A percentile compares a stretch with the other conserved stretches of the same genome.
phyloP scores from a whole-genome alignment of 2,888 invertebrate genomes.

The Electrophaes corylata region DNA sequence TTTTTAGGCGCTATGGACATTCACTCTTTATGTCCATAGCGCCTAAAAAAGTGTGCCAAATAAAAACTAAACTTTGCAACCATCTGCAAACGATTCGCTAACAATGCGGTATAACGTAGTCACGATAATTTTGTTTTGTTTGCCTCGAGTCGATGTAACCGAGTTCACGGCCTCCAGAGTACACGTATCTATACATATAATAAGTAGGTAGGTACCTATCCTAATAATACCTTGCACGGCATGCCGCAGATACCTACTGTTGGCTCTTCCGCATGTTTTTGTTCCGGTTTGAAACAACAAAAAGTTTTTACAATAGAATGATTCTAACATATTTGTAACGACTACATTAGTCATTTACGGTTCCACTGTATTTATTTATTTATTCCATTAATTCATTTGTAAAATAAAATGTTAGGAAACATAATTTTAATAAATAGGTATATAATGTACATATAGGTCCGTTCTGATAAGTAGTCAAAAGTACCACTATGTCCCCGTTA shows the following conservation, averaged over 20 bases:
- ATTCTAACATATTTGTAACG: constrained; percentile 12
- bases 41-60: neutral
- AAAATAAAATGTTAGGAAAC: too few relatives aligned
- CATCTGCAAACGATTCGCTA: constrained; percentile 19
- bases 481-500: too few relatives aligned
- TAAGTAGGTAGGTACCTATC: neutral
- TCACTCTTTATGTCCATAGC: neutral
- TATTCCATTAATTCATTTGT: too few relatives aligned
- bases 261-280: constrained; percentile 46
- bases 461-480: too few relatives aligned
- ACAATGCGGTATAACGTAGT: constrained; percentile 38
- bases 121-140: constrained; percentile 47
- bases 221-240: constrained; percentile 15
- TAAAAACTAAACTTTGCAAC: neutral
- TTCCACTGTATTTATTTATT: constrained; percentile 1
- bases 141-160: constrained; percentile 44
- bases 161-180: constrained; percentile 56
- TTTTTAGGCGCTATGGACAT: too few relatives aligned
- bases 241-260: constrained; percentile 26
- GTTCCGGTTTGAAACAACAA: constrained; percentile 44
- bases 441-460: too few relatives aligned
- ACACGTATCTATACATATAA: constrained; percentile 13
- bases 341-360: constrained; percentile 7
- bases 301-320: constrained; percentile 17
- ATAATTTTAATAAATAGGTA: too few relatives aligned